phyloP scores from a whole-genome alignment of 2,888 invertebrate genomes.

The Drepanosiphum platanoidis region DNA sequence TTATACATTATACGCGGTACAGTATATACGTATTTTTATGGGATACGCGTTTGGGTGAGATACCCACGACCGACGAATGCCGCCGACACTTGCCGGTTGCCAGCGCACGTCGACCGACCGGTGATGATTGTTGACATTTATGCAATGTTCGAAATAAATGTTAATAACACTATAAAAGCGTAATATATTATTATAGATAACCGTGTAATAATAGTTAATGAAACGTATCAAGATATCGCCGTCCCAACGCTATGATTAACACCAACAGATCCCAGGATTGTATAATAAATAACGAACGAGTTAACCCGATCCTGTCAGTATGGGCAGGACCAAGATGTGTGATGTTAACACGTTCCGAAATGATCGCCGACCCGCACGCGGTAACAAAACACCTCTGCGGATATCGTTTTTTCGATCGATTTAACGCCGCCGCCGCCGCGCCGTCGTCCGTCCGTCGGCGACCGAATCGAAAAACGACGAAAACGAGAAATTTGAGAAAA shows the following conservation, averaged over 20 bases:
- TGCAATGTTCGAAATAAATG: too few species aligned
- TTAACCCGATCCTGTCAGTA: constrained; percentile 5
- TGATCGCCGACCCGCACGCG: too few species aligned
- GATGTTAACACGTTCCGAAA: background rate
- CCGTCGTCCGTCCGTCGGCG: background rate
- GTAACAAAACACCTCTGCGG: background rate
- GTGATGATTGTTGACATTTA: too few species aligned
- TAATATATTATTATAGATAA: too few species aligned
- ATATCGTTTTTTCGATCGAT: constrained; percentile 3
- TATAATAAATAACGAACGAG: background rate
- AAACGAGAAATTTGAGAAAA: background rate
- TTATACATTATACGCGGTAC: background rate
- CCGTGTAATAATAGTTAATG: too few species aligned
- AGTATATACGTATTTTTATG: background rate
- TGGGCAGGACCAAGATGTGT: background rate
- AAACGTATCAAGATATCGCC: too few species aligned
- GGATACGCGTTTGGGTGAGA: too few species aligned
- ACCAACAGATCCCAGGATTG: background rate
- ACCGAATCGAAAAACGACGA: background rate
- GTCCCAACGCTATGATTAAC: background rate
- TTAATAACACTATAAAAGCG: too few species aligned
- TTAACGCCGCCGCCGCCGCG: background rate
- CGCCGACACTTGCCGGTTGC: too few species aligned
- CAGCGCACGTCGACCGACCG: too few species aligned
- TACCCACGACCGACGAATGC: too few species aligned